Conservation (phyloP, 2,113 vertebrate species). For the Thryonomys swinderianus region DNA sequence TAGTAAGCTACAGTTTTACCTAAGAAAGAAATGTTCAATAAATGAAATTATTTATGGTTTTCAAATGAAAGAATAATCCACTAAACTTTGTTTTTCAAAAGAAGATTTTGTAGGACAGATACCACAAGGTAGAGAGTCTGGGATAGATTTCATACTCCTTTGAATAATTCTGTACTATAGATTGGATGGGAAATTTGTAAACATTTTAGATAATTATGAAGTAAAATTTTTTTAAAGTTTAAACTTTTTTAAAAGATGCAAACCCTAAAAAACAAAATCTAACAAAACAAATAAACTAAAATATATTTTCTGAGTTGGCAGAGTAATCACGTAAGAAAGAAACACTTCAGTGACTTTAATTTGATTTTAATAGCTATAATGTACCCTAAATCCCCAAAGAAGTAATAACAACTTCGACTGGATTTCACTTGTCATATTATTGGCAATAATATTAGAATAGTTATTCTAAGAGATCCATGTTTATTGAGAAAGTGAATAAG, state of each 20-base stretch:
- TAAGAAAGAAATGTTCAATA: not conserved
- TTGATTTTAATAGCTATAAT: not conserved
- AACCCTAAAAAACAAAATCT: not conserved
- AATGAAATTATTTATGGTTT: conserved; percentile 11
- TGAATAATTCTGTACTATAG: not conserved
- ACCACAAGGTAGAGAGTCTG: not conserved
- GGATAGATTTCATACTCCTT: not conserved
- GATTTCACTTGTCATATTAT: not conserved
- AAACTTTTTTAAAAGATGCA: too few species aligned
- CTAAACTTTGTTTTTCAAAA: not conserved
- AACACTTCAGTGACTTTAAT: not conserved
- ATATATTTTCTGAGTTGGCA: not conserved
- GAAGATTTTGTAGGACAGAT: not conserved
- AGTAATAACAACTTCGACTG: not conserved
- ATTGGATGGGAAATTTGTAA: not conserved
- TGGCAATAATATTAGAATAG: not conserved
- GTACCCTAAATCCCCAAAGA: not conserved
- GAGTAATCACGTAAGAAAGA: not conserved
- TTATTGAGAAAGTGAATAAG: too few species aligned
- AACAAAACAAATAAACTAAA: conserved; percentile 33
- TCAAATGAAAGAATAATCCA: not conserved
- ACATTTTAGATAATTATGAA: conserved; percentile 21
- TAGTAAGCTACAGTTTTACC: not conserved
- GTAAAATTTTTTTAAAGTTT: not conserved
- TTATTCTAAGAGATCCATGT: not conserved